phyloP scores from a whole-genome alignment of 2,797 vertebrate genomes.

The Typhlichthys eigenmanni region DNA sequence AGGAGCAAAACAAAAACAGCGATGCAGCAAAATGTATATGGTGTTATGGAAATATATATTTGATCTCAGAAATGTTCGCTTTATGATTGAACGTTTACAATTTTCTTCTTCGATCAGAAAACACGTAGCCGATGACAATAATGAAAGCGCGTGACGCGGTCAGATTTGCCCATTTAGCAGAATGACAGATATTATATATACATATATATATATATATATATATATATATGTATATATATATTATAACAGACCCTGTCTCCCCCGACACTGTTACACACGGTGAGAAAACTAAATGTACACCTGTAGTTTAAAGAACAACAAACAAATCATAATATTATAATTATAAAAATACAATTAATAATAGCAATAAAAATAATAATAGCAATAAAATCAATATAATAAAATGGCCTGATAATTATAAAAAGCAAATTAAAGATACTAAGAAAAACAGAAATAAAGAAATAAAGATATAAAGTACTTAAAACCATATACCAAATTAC shows the following conservation, averaged over 20 bases:
- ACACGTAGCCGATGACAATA: no score
- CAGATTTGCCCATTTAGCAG: no score
- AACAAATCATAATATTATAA: neutral
- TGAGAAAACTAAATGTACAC: no score
- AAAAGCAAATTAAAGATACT: neutral
- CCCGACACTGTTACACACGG: no score
- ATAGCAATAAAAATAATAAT: neutral
- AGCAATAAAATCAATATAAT: neutral
- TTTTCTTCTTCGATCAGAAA: no score
- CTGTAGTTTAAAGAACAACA: neutral
- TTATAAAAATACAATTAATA: neutral
- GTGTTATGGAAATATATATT: neutral
- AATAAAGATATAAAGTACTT: neutral
- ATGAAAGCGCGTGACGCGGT: no score
- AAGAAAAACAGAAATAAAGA: neutral
- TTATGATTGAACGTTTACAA: no score
- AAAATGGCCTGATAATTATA: neutral
- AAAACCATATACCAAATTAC: neutral
- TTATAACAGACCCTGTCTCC: no score
- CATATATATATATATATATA: no score
- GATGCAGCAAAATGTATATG: neutral
- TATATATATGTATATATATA: no score
- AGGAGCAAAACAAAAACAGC: slow-evolving; percentile 50
- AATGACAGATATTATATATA: no score
- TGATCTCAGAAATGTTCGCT: neutral